Base-by-base conservation (phyloP, 2,888 invertebrate genomes). In the Epistrophe eligans region DNA sequence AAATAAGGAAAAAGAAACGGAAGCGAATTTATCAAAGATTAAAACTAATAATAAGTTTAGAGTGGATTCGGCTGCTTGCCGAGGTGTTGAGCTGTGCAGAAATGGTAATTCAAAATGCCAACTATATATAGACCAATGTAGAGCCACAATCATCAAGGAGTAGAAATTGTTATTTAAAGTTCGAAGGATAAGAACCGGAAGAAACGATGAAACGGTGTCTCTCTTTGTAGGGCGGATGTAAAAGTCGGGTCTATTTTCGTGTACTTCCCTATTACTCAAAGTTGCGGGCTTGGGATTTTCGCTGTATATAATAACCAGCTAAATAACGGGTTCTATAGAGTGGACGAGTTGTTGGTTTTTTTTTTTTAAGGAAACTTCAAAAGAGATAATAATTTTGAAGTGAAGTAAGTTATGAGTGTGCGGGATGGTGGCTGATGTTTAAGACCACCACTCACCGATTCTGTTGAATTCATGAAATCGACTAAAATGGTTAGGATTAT, bases 11-110 rank as follows among this genome's bases (percentile, higher is more conserved):
- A 38, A 5, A 81, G 81, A 81, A 85, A 57, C 81, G 85, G 85
- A 85, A 76, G 82, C 55, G 52, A 79, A 85, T 85, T 82, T 82
- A 85, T 82, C 77, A 85, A 85, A 85, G 85, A 85, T 82, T 85
- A 82, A 85, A 79, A 73, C 77, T 85, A 77, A 85, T 85, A 85
- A 85, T 74, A 85, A 85, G 74, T 82, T 82, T 40, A 71, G 77
- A 81, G 82, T 76, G 58, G 77, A 67, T 77, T 81, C 72, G 72
- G 71, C 67, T 77, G 77, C 77, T 77, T 19, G 28, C 43, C 0
- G 50, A 60, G 52, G 62, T 70, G 55, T 40, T 32, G 79, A 60
- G 55, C 57, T 50, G 48, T 43, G 43, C 13, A 50, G 40, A 84
- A 77, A 77, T 80, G 72, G 40, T 50, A 80, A 66, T 84, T 81